These are phyloP conservation scores for Brachypterus glaber DNA, from an alignment of 2,888 invertebrate species.

Conservation along the genomic window DNA sequence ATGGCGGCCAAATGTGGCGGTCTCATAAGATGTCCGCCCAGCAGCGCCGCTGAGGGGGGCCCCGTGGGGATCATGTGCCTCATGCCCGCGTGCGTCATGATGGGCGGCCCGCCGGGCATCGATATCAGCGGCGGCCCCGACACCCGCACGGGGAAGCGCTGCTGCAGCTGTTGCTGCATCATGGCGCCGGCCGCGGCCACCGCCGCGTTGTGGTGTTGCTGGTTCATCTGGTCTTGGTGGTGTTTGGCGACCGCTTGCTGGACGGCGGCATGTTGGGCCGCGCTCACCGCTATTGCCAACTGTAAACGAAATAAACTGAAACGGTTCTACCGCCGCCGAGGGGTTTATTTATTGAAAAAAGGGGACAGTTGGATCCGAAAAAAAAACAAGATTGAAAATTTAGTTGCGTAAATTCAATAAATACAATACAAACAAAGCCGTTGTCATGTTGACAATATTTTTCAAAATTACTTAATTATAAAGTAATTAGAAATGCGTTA, in stretches of 20 bases:
- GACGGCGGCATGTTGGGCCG: constrained; percentile 44
- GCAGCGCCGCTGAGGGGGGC: constrained; percentile 42
- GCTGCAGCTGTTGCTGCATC: constrained; percentile 38
- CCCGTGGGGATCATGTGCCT: constrained; percentile 45
- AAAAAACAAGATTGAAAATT: too few species aligned
- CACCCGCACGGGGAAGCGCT: constrained; percentile 42
- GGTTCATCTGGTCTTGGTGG: constrained; percentile 40
- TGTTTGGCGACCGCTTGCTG: constrained; percentile 43
- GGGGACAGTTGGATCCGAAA: too few species aligned
- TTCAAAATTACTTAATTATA: too few species aligned
- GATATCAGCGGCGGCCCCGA: constrained; percentile 40
- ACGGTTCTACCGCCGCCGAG: too few species aligned
- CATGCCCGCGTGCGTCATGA: constrained; percentile 47
- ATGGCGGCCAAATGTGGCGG: constrained; percentile 50
- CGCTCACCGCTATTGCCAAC: constrained; percentile 42
- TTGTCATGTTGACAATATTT: too few species aligned
- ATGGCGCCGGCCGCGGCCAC: constrained; percentile 28
- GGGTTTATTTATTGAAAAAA: too few species aligned
- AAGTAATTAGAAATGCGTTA: too few species aligned
- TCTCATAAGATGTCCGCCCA: constrained; percentile 55
- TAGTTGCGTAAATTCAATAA: too few species aligned
- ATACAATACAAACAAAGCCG: too few species aligned
- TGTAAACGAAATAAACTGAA: constrained; percentile 25
- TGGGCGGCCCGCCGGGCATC: constrained; percentile 44
- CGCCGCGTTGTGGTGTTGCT: constrained; percentile 22